A percentile compares a stretch with the other conserved stretches of the same genome.
Conservation (phyloP, 2,113 vertebrate genomes). For the Petromus typicus region DNA sequence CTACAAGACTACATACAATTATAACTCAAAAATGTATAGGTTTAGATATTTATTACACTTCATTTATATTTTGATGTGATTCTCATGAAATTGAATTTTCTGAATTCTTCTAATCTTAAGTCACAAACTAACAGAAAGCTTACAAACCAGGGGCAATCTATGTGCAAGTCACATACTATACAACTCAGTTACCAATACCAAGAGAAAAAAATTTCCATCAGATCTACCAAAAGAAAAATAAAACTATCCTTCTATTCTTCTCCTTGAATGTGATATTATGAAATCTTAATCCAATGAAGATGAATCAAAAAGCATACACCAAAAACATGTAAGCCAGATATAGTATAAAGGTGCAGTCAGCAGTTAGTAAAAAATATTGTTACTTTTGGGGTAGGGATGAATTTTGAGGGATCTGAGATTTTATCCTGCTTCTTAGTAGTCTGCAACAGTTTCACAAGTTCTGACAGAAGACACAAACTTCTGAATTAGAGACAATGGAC, state of each 20-base stretch:
- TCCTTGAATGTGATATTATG: not conserved
- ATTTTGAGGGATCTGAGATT: constrained; percentile 2
- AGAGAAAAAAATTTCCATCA: not conserved
- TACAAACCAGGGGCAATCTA: not conserved
- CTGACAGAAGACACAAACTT: not conserved
- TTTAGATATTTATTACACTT: not conserved
- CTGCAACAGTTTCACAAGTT: not conserved
- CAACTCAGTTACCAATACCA: not conserved
- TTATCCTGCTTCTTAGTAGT: not conserved
- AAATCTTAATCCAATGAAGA: not conserved
- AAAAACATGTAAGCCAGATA: not conserved
- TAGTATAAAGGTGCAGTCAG: not conserved
- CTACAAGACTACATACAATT: not conserved
- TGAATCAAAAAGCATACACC: not conserved
- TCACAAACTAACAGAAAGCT: not conserved
- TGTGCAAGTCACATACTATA: not conserved
- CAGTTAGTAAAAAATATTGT: not conserved
- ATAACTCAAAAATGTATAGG: not conserved
- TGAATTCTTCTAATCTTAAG: not conserved
- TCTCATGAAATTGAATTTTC: not conserved
- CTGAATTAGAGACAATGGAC: not conserved
- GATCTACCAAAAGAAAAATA: not conserved
- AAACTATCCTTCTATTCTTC: not conserved
- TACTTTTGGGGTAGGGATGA: not conserved
- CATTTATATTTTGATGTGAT: not conserved